phyloP scores from a whole-genome alignment of 2,888 invertebrate genomes.

The Hesperia comma region DNA sequence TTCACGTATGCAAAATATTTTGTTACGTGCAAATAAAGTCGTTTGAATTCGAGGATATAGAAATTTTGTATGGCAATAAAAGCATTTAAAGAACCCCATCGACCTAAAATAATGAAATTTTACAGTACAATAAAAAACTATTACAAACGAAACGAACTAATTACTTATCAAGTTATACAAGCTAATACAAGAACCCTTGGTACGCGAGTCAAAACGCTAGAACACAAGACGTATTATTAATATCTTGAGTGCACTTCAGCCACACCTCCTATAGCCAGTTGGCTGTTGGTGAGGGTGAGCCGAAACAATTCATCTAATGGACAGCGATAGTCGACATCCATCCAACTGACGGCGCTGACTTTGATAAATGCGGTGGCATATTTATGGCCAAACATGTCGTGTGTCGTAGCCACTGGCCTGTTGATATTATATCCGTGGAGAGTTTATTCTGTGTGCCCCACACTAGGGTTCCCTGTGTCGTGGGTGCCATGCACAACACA shows the following conservation, averaged over 20 bases:
- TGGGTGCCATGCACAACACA: no score
- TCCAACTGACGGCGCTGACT: slow-evolving; percentile 7
- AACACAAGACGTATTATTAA: background rate
- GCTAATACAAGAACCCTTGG: no score
- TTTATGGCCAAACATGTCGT: slow-evolving; percentile 22
- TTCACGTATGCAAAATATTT: background rate
- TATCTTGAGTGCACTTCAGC: background rate
- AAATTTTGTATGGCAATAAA: no score
- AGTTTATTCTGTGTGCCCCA: background rate
- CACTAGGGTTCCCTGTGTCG: no score
- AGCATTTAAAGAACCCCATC: no score
- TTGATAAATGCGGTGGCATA: slow-evolving; percentile 28
- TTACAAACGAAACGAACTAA: no score
- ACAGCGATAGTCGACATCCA: slow-evolving; percentile 20
- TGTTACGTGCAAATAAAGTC: background rate
- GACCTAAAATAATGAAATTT: no score
- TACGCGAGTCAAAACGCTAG: no score
- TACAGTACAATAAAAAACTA: no score
- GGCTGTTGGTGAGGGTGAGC: slow-evolving; percentile 17
- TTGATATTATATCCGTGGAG: background rate
- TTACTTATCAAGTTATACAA: no score
- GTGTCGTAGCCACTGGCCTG: background rate
- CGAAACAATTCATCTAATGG: slow-evolving; percentile 29
- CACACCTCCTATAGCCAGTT: background rate
- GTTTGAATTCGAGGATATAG: no score